A percentile compares a stretch with the other conserved stretches of the same genome.
phyloP scores from a whole-genome alignment of 2,797 vertebrate species.

The Apogon talboti region DNA sequence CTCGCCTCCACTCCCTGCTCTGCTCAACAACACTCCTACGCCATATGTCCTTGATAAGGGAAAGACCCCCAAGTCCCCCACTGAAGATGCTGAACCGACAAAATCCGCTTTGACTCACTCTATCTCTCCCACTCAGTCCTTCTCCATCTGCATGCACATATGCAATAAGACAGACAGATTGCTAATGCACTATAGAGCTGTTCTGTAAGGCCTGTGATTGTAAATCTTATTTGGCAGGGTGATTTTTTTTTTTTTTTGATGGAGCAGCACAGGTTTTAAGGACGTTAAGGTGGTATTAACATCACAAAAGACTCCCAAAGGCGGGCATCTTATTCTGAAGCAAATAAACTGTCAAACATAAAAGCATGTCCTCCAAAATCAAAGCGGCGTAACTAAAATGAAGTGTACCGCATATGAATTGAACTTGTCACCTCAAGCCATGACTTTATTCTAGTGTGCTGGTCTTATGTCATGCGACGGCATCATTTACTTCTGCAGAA shows the following conservation, averaged over 20 bases:
- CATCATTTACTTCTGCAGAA: constrained; percentile 60
- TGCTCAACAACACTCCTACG: constrained; percentile 46
- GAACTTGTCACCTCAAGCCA: constrained; percentile 54
- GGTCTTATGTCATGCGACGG: constrained; percentile 51
- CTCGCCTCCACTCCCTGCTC: constrained; percentile 22
- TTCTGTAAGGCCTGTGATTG: constrained; percentile 34
- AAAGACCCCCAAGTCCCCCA: constrained; percentile 59
- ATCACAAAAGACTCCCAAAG: constrained; percentile 6
- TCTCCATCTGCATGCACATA: constrained; percentile 11
- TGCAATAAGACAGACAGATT: constrained; percentile 22
- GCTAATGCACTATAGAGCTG: constrained; percentile 38
- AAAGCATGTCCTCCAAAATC: constrained; percentile 30
- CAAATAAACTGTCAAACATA: constrained; percentile 22
- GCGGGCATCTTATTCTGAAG: constrained; percentile 27
- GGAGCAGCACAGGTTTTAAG: constrained; percentile 16
- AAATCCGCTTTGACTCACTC: constrained; percentile 51
- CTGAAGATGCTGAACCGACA: constrained; percentile 77
- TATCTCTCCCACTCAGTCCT: constrained; percentile 39
- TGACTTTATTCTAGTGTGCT: constrained; percentile 54
- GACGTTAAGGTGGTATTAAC: constrained; percentile 2
- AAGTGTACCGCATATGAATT: constrained; percentile 25
- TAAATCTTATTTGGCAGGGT: constrained; percentile 16
- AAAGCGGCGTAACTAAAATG: constrained; percentile 37
- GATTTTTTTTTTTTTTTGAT: constrained; percentile 13
- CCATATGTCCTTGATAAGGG: constrained; percentile 74